Evolutionary conservation across 2,888 invertebrate species (phyloP).

Genomic region (Sesia bembeciformis): DNA sequence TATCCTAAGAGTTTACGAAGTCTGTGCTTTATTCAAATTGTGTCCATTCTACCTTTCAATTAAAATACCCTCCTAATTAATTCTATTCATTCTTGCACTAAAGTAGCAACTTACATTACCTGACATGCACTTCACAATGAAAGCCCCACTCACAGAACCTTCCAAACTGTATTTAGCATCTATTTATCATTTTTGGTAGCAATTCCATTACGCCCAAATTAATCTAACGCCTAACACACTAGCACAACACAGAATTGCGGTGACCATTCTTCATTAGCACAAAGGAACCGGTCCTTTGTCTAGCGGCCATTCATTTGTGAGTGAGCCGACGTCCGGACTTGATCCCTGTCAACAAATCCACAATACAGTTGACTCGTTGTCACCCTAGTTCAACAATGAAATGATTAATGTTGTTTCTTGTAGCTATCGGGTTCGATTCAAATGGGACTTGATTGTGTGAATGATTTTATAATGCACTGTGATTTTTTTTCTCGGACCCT

Average conservation of each 20-base stretch:
- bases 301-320: conserved; percentile 59
- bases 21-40: too few relatives aligned
- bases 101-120: too few relatives aligned
- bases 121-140: too few relatives aligned
- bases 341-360: conserved; percentile 70
- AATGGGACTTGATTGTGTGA: neutral
- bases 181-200: conserved; percentile 1
- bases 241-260: conserved; percentile 44
- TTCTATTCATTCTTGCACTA: too few relatives aligned
- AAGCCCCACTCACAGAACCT: neutral
- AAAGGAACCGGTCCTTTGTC: conserved; percentile 67
- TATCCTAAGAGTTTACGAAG: too few relatives aligned
- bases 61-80: too few relatives aligned
- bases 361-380: conserved; percentile 63
- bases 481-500: conserved; percentile 1
- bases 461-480: neutral
- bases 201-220: conserved; percentile 27
- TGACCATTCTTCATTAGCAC: conserved; percentile 72
- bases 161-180: neutral
- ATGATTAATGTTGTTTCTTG: conserved; percentile 64
- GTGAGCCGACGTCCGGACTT: conserved; percentile 46
- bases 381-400: conserved; percentile 59
- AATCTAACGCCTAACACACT: conserved; percentile 60
- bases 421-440: neutral
- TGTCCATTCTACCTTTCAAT: too few relatives aligned